phyloP scores from a whole-genome alignment of 2,888 invertebrate genomes.

The Oscheius onirici region DNA sequence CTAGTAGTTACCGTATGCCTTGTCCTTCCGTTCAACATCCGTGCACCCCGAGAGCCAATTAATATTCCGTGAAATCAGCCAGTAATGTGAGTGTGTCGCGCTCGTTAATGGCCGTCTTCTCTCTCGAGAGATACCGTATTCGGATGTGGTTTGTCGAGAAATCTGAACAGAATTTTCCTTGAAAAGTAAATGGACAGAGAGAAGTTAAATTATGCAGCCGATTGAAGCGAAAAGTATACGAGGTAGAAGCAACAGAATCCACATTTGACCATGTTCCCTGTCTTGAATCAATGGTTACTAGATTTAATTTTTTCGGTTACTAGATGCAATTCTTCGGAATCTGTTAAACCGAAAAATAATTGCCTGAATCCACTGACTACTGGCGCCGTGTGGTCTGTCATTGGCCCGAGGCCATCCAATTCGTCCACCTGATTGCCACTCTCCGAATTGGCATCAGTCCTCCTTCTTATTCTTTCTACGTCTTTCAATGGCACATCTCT shows the following conservation, averaged over 20 bases:
- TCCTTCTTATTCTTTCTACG: background rate
- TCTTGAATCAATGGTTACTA: no score
- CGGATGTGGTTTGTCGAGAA: background rate
- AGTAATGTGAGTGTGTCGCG: conserved; percentile 15
- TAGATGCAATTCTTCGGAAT: no score
- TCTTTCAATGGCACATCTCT: background rate
- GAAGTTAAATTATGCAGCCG: no score
- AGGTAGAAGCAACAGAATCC: no score
- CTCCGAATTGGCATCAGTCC: conserved; percentile 12
- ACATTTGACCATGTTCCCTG: no score
- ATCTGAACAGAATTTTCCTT: background rate
- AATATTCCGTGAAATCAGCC: conserved; percentile 31
- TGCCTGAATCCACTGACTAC: background rate
- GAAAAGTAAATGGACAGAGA: conserved; percentile 3
- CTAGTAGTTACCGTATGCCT: background rate
- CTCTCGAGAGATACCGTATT: conserved; percentile 12
- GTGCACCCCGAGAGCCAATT: conserved; percentile 23
- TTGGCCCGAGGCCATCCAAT: conserved; percentile 6
- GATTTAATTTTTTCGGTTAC: no score
- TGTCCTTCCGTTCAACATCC: background rate
- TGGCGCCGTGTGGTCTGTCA: conserved; percentile 1
- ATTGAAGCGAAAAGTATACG: no score
- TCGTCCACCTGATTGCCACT: conserved; percentile 22
- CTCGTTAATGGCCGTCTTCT: conserved; percentile 15
- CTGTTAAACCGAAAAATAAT: no score